These are phyloP conservation scores for Xiphophorus couchianus DNA, from an alignment of 2,113 vertebrate genomes.

Conservation along the genomic window DNA sequence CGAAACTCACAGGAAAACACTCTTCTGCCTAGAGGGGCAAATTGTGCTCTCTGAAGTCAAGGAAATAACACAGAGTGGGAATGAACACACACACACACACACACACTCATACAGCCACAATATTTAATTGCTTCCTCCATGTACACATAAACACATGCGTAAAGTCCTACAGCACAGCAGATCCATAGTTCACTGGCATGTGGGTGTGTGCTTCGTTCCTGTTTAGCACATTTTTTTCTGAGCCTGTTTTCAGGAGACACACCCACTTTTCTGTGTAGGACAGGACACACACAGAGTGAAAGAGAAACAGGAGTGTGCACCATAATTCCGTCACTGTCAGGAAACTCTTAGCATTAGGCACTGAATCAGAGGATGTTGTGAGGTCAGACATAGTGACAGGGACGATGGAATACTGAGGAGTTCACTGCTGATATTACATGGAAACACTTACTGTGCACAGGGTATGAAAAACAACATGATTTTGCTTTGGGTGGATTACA, in stretches of 20 bases:
- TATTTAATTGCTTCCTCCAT: not conserved
- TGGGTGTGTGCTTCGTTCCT: constrained; percentile 57
- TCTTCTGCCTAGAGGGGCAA: not conserved
- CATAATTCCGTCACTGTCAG: constrained; percentile 33
- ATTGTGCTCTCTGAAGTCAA: constrained; percentile 17
- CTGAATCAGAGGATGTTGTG: not conserved
- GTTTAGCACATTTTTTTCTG: constrained; percentile 43
- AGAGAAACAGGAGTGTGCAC: constrained; percentile 18
- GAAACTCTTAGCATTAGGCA: constrained; percentile 18
- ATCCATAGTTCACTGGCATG: constrained; percentile 15
- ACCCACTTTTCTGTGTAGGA: constrained; percentile 64
- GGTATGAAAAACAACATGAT: not conserved
- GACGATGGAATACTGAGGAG: not conserved
- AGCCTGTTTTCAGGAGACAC: constrained; percentile 55
- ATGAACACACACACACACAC: not conserved
- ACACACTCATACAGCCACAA: not conserved
- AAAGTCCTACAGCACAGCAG: constrained; percentile 7
- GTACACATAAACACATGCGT: not conserved
- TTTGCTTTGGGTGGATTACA: not conserved
- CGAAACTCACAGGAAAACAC: not conserved
- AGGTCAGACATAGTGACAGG: not conserved
- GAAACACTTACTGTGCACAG: not conserved
- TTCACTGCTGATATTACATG: constrained; percentile 3
- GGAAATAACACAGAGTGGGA: constrained; percentile 31
- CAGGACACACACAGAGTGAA: constrained; percentile 27